Evolutionary conservation across 2,888 invertebrate genomes (phyloP).

Genomic region (Pachymerium ferrugineum): DNA sequence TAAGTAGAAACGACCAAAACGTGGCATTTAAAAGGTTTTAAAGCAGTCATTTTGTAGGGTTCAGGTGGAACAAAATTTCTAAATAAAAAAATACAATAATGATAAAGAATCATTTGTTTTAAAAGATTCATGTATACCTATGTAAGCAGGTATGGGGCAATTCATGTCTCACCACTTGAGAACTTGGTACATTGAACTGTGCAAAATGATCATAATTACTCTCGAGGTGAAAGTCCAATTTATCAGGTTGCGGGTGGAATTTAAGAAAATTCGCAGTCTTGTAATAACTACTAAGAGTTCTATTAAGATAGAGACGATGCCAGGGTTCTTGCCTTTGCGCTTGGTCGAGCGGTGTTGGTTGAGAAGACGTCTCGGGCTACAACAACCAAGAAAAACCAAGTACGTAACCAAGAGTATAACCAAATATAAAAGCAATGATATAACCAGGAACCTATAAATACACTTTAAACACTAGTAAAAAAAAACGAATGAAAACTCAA

Average conservation of each 20-base stretch:
- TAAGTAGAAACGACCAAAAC: not conserved
- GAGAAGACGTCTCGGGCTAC: not conserved
- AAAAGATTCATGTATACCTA: not conserved
- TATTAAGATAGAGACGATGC: constrained; percentile 10
- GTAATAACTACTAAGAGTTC: constrained; percentile 15
- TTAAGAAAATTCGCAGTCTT: not conserved
- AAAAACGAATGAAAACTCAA: not conserved
- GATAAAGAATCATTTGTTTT: too few relatives aligned
- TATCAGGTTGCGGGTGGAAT: not conserved
- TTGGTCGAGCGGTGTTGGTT: not conserved
- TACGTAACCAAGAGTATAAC: not conserved
- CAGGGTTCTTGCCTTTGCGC: constrained; percentile 11
- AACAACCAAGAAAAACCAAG: constrained; percentile 13
- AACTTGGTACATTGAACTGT: not conserved
- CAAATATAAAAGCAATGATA: not conserved
- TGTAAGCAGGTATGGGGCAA: not conserved
- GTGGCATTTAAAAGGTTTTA: not conserved
- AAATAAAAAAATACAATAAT: too few relatives aligned
- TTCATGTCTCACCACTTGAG: not conserved
- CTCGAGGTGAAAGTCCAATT: constrained; percentile 3
- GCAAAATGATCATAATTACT: not conserved
- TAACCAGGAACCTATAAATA: not conserved
- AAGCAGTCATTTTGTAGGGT: not conserved
- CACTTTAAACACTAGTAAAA: not conserved
- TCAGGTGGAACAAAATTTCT: not conserved